These are phyloP conservation scores for Pseudorhiza aurosa DNA, from an alignment of 30 jellyfish, hydroid and myxozoan genomes.

Conservation along the genomic window DNA sequence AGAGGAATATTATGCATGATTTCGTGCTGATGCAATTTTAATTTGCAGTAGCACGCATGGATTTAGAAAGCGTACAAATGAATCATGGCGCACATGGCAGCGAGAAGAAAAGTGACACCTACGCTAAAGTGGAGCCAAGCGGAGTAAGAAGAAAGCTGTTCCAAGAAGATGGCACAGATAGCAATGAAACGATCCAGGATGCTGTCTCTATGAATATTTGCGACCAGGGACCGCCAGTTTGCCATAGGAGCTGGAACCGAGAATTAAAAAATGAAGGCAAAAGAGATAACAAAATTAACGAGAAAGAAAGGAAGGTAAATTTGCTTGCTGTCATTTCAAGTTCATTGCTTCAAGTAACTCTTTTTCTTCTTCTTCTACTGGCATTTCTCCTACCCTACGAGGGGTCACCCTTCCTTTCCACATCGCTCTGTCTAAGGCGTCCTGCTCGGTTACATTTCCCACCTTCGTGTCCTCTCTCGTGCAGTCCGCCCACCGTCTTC, in stretches of 20 bases:
- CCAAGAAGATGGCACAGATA: slow-evolving; percentile 65
- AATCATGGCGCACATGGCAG: slow-evolving; percentile 1
- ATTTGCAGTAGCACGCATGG: slow-evolving; percentile 42
- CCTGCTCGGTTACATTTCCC: too few relatives aligned
- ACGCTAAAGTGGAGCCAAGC: slow-evolving; percentile 40
- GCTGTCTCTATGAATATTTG: slow-evolving; percentile 12
- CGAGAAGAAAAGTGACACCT: slow-evolving; percentile 30
- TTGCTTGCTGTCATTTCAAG: not conserved
- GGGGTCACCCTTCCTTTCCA: too few relatives aligned
- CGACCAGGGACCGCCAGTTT: slow-evolving; percentile 25
- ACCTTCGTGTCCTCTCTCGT: too few relatives aligned
- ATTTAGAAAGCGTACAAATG: slow-evolving; percentile 4
- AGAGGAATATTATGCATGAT: too few relatives aligned
- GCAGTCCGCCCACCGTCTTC: too few relatives aligned
- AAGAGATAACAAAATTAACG: not conserved
- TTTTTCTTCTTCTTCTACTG: not conserved
- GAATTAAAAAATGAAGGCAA: not conserved
- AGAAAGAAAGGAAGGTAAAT: slow-evolving; percentile 7
- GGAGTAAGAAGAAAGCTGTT: slow-evolving; percentile 62
- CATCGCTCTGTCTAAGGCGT: too few relatives aligned
- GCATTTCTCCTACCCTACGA: not conserved
- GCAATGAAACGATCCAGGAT: slow-evolving; percentile 27
- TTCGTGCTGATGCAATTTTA: too few relatives aligned
- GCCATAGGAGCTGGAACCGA: slow-evolving; percentile 25
- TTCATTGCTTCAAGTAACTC: not conserved